These are phyloP conservation scores for Pandemis corylana DNA, from an alignment of 2,888 invertebrate species.

Conservation along the genomic window DNA sequence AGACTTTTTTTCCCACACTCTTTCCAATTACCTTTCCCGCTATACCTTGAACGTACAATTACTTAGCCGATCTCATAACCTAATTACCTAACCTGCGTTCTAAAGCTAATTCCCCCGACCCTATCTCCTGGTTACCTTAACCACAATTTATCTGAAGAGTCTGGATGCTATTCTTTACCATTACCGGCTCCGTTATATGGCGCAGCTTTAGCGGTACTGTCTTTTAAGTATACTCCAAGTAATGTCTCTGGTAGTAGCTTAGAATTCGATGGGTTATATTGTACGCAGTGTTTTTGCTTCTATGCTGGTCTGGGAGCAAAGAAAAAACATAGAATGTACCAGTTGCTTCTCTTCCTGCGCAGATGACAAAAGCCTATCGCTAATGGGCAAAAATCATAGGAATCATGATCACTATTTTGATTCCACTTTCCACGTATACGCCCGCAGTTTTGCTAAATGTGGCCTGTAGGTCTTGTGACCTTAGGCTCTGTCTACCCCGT, in stretches of 20 bases:
- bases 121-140: slow-evolving; percentile 19
- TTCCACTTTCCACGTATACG: too few species aligned
- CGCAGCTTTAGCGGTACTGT: background rate
- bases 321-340: too few species aligned
- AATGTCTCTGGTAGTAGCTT: background rate
- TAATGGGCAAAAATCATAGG: too few species aligned
- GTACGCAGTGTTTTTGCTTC: background rate
- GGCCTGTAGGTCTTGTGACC: too few species aligned
- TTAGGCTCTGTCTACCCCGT: too few species aligned
- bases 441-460: too few species aligned
- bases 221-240: background rate
- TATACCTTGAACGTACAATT: background rate
- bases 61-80: background rate
- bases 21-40: background rate
- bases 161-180: slow-evolving; percentile 13
- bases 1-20: background rate
- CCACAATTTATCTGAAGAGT: slow-evolving; percentile 23
- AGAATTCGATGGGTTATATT: background rate
- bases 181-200: slow-evolving; percentile 13
- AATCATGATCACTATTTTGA: too few species aligned
- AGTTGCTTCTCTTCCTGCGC: too few species aligned
- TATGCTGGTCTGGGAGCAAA: too few species aligned
- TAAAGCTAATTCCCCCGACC: slow-evolving; percentile 11
- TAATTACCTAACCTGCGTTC: background rate
- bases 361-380: too few species aligned